Evolutionary conservation across 2,888 invertebrate species (phyloP).

Genomic region (Nudaria mundana): DNA sequence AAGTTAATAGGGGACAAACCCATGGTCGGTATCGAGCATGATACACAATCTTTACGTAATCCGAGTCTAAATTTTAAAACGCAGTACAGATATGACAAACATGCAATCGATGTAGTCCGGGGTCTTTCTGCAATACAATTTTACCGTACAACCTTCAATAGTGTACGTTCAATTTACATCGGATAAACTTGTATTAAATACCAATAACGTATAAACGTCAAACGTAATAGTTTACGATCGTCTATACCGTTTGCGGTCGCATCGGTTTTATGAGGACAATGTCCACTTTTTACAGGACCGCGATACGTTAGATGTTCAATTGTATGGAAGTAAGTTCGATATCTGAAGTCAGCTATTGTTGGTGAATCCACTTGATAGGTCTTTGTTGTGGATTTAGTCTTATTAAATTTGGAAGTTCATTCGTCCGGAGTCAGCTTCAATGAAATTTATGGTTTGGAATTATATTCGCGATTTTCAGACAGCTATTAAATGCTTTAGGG

Average conservation of each 20-base stretch:
- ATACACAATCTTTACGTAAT: too few relatives aligned
- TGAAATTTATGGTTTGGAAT: neutral
- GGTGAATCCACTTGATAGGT: conserved; percentile 19
- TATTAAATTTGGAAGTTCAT: conserved; percentile 20
- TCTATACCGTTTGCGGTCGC: conserved; percentile 33
- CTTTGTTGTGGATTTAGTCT: conserved; percentile 24
- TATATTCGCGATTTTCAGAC: neutral
- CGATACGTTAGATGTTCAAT: conserved; percentile 64
- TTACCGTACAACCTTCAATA: too few relatives aligned
- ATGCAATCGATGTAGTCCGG: too few relatives aligned
- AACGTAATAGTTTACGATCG: conserved; percentile 24
- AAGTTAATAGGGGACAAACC: too few relatives aligned
- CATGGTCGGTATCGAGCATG: too few relatives aligned
- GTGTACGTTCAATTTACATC: neutral
- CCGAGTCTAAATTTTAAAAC: too few relatives aligned
- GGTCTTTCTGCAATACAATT: too few relatives aligned
- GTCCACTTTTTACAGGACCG: conserved; percentile 52
- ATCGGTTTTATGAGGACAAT: conserved; percentile 44
- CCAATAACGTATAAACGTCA: conserved; percentile 25
- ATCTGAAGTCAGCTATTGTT: conserved; percentile 42
- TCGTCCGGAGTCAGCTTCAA: conserved; percentile 1
- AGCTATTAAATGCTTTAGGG: too few relatives aligned
- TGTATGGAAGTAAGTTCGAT: conserved; percentile 62
- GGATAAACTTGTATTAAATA: conserved; percentile 10
- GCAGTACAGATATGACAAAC: too few relatives aligned